A percentile compares a stretch with the other conserved stretches of the same genome.
phyloP scores from a whole-genome alignment of 2,888 invertebrate genomes.

The Drosophila helvetica region DNA sequence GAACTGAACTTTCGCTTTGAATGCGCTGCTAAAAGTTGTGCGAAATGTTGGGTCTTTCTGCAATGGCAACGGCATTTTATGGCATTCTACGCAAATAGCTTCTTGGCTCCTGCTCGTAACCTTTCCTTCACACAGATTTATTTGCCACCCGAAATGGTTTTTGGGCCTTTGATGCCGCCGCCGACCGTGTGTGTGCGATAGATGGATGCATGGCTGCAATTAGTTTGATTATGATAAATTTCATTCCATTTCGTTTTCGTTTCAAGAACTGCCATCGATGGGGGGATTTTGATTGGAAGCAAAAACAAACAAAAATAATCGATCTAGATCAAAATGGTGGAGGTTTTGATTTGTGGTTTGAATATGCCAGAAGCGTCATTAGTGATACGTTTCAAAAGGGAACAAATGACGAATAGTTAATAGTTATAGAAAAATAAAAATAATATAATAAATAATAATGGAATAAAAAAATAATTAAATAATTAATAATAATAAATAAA shows the following conservation, averaged over 20 bases:
- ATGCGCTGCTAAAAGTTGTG: conserved; percentile 61
- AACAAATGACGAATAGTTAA: too few relatives aligned
- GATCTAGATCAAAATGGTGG: conserved; percentile 19
- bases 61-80: conserved; percentile 62
- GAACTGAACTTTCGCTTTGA: conserved; percentile 35
- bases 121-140: conserved; percentile 42
- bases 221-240: conserved; percentile 62
- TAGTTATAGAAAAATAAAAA: too few relatives aligned
- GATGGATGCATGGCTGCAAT: conserved; percentile 62
- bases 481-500: too few relatives aligned
- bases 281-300: neutral
- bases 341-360: conserved; percentile 3
- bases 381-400: neutral
- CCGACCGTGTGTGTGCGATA: conserved; percentile 26
- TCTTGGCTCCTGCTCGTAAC: conserved; percentile 4
- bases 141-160: conserved; percentile 54
- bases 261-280: conserved; percentile 22
- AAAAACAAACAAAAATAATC: conserved; percentile 4
- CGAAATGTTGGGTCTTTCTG: conserved; percentile 59
- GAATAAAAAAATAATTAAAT: too few relatives aligned
- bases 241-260: conserved; percentile 30
- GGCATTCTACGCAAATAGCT: conserved; percentile 71
- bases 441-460: too few relatives aligned
- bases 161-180: conserved; percentile 59
- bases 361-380: neutral